Conservation (phyloP, 1,140 invertebrate species). For the Diorhabda carinulata region DNA sequence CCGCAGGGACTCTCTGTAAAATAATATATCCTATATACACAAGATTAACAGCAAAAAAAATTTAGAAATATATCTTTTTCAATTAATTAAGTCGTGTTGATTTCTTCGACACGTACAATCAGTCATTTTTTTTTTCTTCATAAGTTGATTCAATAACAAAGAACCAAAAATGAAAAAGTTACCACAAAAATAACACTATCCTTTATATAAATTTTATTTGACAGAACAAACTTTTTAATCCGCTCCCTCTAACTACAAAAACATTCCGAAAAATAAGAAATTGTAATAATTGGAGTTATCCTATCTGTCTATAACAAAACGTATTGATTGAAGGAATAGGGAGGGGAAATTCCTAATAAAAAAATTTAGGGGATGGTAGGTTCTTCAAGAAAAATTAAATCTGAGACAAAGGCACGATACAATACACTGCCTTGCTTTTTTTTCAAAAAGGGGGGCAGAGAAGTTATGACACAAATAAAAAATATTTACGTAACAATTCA, state of each 20-base stretch:
- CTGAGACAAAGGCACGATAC: slow-evolving; percentile 41
- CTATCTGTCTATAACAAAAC: too few species aligned
- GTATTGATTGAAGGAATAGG: too few species aligned
- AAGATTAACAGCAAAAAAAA: slow-evolving; percentile 36
- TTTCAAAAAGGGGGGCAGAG: slow-evolving; percentile 34
- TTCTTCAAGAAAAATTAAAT: slow-evolving; percentile 36
- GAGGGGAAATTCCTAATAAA: too few species aligned
- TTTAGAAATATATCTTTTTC: slow-evolving; percentile 26
- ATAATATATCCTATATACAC: slow-evolving; percentile 32
- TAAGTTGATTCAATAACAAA: slow-evolving; percentile 12
- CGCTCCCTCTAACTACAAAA: too few species aligned
- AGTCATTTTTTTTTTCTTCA: slow-evolving; percentile 26
- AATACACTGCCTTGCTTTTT: slow-evolving; percentile 37
- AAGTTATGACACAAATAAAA: slow-evolving; percentile 43
- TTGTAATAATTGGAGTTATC: too few species aligned
- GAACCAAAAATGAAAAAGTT: slow-evolving; percentile 1
- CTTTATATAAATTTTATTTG: too few species aligned
- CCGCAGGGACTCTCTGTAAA: slow-evolving; percentile 44
- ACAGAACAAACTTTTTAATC: too few species aligned
- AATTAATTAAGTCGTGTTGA: slow-evolving; percentile 30
- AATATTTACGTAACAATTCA: slow-evolving; percentile 24
- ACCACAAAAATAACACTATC: too few species aligned
- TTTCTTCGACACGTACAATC: slow-evolving; percentile 22
- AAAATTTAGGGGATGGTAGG: too few species aligned
- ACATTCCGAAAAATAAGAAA: too few species aligned